A percentile compares a stretch with the other conserved stretches of the same genome.
Evolutionary conservation across 2,888 invertebrate genomes (phyloP).

Genomic region (Drosophila macrospina): DNA sequence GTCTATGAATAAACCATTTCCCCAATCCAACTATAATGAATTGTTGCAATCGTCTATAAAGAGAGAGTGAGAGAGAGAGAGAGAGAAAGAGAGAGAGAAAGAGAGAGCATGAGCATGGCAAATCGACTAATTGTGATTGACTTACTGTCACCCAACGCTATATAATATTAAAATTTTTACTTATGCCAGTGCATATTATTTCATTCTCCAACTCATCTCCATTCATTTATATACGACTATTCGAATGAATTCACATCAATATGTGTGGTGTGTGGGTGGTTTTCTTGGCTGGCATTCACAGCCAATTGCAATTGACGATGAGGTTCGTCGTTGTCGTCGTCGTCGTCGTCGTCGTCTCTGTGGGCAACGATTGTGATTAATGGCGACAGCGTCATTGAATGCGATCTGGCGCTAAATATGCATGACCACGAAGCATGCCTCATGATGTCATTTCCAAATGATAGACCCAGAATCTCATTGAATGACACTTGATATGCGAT

Average conservation of each 20-base stretch:
- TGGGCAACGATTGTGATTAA: slow-evolving; percentile 72
- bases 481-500: slow-evolving; percentile 62
- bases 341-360: slow-evolving; percentile 17
- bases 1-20: background rate
- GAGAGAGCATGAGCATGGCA: too few species aligned
- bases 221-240: slow-evolving; percentile 1
- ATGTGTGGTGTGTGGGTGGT: slow-evolving; percentile 63
- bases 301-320: slow-evolving; percentile 60
- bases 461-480: slow-evolving; percentile 48
- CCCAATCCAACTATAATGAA: background rate
- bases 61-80: too few species aligned
- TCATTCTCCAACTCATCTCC: slow-evolving; percentile 20
- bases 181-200: slow-evolving; percentile 61
- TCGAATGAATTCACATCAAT: slow-evolving; percentile 13
- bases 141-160: slow-evolving; percentile 51
- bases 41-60: slow-evolving; percentile 2
- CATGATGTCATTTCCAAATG: slow-evolving; percentile 67
- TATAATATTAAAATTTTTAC: slow-evolving; percentile 50
- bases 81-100: too few species aligned
- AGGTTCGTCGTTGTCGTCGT: slow-evolving; percentile 25
- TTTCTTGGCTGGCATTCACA: slow-evolving; percentile 33
- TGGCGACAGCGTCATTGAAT: slow-evolving; percentile 74
- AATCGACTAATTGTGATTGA: slow-evolving; percentile 59
- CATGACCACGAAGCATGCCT: slow-evolving; percentile 49
- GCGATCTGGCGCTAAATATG: slow-evolving; percentile 69